phyloP scores from a whole-genome alignment of 64 coral and sea anemone species.

The Montipora capricornis region DNA sequence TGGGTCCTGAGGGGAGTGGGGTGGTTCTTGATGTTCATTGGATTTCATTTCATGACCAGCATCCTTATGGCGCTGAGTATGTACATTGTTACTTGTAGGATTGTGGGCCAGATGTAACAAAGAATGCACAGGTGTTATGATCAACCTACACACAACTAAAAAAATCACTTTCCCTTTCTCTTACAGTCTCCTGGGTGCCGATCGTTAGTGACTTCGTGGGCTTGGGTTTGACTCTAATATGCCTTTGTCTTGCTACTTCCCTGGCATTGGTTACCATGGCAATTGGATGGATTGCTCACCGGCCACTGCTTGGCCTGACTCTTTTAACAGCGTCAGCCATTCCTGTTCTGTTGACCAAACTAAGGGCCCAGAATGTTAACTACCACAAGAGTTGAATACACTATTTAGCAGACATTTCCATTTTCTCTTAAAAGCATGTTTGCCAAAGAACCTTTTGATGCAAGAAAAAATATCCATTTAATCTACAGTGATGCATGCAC shows the following conservation, averaged over 20 bases:
- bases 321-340: conserved; percentile 87
- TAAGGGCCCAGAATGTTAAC: background rate
- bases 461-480: no score
- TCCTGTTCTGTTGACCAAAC: conserved; percentile 82
- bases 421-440: background rate
- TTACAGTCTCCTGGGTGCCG: conserved; percentile 93
- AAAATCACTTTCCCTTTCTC: background rate
- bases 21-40: conserved; percentile 91
- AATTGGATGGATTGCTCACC: conserved; percentile 94
- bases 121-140: background rate
- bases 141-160: background rate
- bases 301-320: conserved; percentile 87
- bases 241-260: conserved; percentile 86
- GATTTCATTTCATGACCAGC: conserved; percentile 89
- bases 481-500: no score
- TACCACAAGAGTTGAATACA: background rate
- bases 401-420: background rate
- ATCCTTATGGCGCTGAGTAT: conserved; percentile 80
- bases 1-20: conserved; percentile 90
- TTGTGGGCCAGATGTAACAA: background rate
- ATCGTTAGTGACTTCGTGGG: conserved; percentile 87
- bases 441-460: background rate
- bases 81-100: conserved; percentile 9
- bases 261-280: conserved; percentile 88
- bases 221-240: conserved; percentile 82